A percentile compares a stretch with the other conserved stretches of the same genome.
These are phyloP conservation scores for Oplegnathus fasciatus DNA, from an alignment of 2,113 vertebrate species.

Conservation along the genomic window DNA sequence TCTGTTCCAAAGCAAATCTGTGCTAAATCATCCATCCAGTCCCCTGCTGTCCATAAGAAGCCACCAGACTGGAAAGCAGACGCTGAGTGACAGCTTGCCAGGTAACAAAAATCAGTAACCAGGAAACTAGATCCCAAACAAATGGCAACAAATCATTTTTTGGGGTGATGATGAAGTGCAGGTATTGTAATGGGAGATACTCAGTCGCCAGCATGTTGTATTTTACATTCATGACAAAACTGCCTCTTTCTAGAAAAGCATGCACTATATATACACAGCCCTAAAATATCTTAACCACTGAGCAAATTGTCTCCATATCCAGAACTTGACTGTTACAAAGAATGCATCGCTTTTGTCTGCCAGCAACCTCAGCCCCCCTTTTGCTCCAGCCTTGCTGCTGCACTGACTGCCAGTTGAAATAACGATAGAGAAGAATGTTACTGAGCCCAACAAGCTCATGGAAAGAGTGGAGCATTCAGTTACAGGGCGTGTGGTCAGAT, in stretches of 20 bases:
- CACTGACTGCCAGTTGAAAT: conserved; percentile 75
- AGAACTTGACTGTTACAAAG: conserved; percentile 77
- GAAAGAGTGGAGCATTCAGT: conserved; percentile 52
- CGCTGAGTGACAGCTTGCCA: conserved; percentile 69
- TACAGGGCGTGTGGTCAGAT: conserved; percentile 49
- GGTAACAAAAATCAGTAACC: conserved; percentile 64
- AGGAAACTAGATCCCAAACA: conserved; percentile 32
- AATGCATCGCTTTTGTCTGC: conserved; percentile 78
- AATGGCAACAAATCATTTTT: conserved; percentile 25
- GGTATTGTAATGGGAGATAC: conserved; percentile 13
- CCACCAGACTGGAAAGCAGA: conserved; percentile 79
- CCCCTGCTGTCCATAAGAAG: conserved; percentile 71
- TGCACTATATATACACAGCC: conserved; percentile 61
- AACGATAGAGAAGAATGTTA: conserved; percentile 73
- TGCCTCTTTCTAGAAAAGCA: conserved; percentile 54
- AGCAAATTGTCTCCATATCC: conserved; percentile 80
- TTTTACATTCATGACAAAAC: conserved; percentile 54
- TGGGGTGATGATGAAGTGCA: conserved; percentile 18
- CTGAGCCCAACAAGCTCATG: conserved; percentile 50
- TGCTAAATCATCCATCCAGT: conserved; percentile 76
- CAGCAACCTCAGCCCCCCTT: conserved; percentile 78
- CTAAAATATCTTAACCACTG: conserved; percentile 78
- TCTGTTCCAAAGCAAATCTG: conserved; percentile 76
- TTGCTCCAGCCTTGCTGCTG: conserved; percentile 59
- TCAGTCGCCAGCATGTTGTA: conserved; percentile 33